These are phyloP conservation scores for Troglohyphantes excavatus DNA, from an alignment of 2,888 invertebrate genomes.

Conservation along the genomic window DNA sequence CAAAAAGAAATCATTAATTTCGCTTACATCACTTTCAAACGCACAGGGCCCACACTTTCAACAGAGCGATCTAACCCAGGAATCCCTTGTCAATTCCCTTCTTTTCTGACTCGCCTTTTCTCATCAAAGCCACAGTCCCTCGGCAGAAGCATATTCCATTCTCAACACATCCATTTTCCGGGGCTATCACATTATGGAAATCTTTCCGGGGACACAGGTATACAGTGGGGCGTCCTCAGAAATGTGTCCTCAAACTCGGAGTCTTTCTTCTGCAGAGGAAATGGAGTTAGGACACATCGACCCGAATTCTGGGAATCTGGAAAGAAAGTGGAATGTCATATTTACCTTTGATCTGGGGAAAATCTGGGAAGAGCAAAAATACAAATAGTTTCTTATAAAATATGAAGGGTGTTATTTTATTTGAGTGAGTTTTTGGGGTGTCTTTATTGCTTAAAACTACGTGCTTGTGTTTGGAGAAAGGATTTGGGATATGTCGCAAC, in stretches of 20 bases:
- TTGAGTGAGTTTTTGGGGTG: too few relatives aligned
- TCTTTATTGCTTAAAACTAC: too few relatives aligned
- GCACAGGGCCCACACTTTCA: too few relatives aligned
- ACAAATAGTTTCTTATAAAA: too few relatives aligned
- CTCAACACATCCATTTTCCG: slow-evolving; percentile 2
- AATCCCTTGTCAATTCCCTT: too few relatives aligned
- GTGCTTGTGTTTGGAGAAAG: too few relatives aligned
- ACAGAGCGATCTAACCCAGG: too few relatives aligned
- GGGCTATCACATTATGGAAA: slow-evolving; percentile 38
- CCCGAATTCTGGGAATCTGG: too few relatives aligned
- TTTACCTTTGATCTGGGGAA: slow-evolving; percentile 7
- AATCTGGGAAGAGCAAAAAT: background rate
- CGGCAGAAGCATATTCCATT: background rate
- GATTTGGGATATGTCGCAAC: too few relatives aligned
- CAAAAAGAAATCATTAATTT: too few relatives aligned
- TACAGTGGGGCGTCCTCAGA: slow-evolving; percentile 14
- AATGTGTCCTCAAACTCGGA: background rate
- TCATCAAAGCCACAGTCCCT: background rate
- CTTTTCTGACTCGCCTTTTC: background rate
- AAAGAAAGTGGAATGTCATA: slow-evolving; percentile 4
- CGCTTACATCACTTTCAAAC: too few relatives aligned
- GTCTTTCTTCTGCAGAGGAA: background rate
- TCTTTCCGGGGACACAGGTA: background rate
- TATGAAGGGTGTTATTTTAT: too few relatives aligned
- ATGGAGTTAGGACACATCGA: slow-evolving; percentile 22